Evolutionary conservation across 2,113 vertebrate species (phyloP).

Genomic region (Girardinichthys multiradiatus): DNA sequence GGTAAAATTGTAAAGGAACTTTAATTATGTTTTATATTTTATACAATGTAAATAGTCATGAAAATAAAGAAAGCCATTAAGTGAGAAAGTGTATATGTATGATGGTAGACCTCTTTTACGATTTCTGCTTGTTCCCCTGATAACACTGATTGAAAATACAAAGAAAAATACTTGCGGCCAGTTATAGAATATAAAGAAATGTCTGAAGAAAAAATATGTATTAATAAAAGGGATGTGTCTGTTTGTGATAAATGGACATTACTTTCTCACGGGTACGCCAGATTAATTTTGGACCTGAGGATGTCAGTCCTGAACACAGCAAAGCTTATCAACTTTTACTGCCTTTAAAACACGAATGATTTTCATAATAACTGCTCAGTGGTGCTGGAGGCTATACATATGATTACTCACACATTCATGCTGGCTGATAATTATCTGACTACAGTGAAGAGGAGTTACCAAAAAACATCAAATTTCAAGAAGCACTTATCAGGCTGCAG

Average conservation of each 20-base stretch:
- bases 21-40: no score
- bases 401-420: slow-evolving; percentile 1
- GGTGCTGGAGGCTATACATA: neutral
- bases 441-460: neutral
- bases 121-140: no score
- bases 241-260: neutral
- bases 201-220: neutral
- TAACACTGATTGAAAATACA: no score
- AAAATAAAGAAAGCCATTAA: no score
- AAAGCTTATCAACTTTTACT: neutral
- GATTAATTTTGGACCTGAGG: neutral
- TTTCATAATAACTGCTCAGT: slow-evolving; percentile 1
- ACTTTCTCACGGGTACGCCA: neutral
- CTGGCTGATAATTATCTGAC: neutral
- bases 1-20: no score
- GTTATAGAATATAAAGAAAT: neutral
- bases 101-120: no score
- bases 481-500: neutral
- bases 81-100: no score
- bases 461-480: slow-evolving; percentile 3
- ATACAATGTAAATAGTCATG: no score
- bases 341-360: slow-evolving; percentile 4
- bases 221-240: neutral
- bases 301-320: neutral
- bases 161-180: neutral